Evolutionary conservation across 2,113 vertebrate genomes (phyloP).

Genomic region (Engraulis encrasicolus): DNA sequence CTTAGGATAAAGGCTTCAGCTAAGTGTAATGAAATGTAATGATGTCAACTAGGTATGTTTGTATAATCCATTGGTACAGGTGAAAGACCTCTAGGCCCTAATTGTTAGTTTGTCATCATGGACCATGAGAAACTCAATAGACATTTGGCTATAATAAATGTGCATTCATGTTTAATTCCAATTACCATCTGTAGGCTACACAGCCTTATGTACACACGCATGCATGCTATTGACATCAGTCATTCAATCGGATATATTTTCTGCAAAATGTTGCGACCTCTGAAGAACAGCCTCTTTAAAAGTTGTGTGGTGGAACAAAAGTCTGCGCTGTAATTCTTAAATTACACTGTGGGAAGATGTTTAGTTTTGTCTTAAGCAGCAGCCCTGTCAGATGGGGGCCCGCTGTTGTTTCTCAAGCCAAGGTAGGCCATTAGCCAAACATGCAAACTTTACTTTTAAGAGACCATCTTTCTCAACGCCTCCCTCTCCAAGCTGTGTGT

Average conservation of each 20-base stretch:
- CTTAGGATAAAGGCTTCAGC: too few relatives aligned
- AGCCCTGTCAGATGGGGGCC: background rate
- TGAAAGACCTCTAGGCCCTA: background rate
- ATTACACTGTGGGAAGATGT: background rate
- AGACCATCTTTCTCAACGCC: background rate
- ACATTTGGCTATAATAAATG: background rate
- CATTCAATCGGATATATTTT: background rate
- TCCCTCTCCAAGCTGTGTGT: background rate
- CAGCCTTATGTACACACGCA: background rate
- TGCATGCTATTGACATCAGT: background rate
- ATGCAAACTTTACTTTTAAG: constrained; percentile 14
- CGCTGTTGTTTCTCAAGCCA: constrained; percentile 5
- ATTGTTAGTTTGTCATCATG: background rate
- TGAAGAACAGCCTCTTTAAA: background rate
- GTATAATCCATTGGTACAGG: background rate
- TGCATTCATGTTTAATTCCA: too few relatives aligned
- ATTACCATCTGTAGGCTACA: too few relatives aligned
- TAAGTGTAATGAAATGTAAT: too few relatives aligned
- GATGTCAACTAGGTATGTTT: too few relatives aligned
- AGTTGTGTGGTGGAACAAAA: background rate
- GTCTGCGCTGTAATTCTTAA: background rate
- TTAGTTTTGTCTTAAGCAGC: background rate
- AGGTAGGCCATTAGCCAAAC: background rate
- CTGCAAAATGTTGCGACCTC: background rate
- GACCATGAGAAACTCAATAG: background rate